phyloP scores from a whole-genome alignment of 2,888 invertebrate species.

The Mythimna ferrago region DNA sequence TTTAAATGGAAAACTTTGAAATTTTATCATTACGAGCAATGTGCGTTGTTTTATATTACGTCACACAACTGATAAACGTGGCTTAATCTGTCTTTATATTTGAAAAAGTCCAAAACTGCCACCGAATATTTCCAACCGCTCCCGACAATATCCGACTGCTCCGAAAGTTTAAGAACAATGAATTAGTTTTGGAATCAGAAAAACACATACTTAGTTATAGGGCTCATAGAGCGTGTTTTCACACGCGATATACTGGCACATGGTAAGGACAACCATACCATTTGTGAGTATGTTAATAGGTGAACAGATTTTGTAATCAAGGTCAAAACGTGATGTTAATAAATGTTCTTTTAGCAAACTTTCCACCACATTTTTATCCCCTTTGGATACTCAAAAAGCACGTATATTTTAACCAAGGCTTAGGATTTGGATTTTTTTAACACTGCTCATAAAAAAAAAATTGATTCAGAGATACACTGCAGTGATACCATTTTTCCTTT shows the following conservation, averaged over 20 bases:
- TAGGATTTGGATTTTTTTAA: background rate
- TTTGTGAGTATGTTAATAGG: no score
- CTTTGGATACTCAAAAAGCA: no score
- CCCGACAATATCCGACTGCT: background rate
- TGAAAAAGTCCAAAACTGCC: background rate
- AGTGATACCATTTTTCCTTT: background rate
- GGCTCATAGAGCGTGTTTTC: no score
- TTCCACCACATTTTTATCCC: no score
- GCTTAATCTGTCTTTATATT: background rate
- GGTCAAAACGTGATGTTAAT: no score
- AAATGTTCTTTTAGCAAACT: no score
- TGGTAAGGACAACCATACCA: no score
- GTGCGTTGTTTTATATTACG: no score
- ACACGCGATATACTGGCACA: no score
- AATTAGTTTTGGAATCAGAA: background rate
- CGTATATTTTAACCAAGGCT: no score
- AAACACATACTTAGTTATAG: background rate
- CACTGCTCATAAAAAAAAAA: background rate
- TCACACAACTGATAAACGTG: background rate
- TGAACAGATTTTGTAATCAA: no score
- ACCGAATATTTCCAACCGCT: background rate
- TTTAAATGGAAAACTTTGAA: background rate
- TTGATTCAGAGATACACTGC: background rate
- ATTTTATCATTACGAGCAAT: no score
- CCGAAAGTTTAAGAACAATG: background rate